These are phyloP conservation scores for Mungos mungo DNA, from an alignment of 2,113 vertebrate species.

Conservation along the genomic window DNA sequence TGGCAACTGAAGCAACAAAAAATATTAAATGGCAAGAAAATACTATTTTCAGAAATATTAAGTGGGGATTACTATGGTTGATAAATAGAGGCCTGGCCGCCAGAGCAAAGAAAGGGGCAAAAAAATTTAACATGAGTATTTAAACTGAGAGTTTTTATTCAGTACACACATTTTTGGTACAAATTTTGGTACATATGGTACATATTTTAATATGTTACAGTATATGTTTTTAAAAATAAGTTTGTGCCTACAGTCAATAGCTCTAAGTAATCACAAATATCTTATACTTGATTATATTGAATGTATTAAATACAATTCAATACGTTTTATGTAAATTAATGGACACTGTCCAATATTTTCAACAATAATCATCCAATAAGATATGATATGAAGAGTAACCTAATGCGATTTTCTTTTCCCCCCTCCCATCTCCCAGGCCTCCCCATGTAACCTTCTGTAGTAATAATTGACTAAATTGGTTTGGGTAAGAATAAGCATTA, in stretches of 20 bases:
- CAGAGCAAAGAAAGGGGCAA: background rate
- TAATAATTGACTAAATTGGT: constrained; percentile 6
- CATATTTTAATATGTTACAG: background rate
- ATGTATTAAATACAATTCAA: constrained; percentile 24
- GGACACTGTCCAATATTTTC: constrained; percentile 18
- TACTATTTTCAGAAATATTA: background rate
- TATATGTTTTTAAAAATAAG: constrained; percentile 14
- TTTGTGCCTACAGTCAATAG: background rate
- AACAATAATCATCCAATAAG: constrained; percentile 17
- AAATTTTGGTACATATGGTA: background rate
- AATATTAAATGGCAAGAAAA: background rate
- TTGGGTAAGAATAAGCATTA: background rate
- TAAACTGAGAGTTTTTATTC: constrained; percentile 13
- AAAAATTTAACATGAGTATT: background rate
- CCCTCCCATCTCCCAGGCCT: background rate
- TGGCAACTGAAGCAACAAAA: constrained; percentile 19
- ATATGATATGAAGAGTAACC: background rate
- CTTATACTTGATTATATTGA: background rate
- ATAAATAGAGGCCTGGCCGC: background rate
- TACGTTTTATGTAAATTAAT: background rate
- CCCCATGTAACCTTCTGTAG: background rate
- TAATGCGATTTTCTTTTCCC: background rate
- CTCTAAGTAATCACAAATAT: constrained; percentile 3
- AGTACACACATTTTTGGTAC: background rate
- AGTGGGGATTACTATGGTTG: background rate